A percentile compares a stretch with the other conserved stretches of the same genome.
These are phyloP conservation scores for Alcedo quadribrachys DNA, from an alignment of 2,797 vertebrate genomes.

Conservation along the genomic window DNA sequence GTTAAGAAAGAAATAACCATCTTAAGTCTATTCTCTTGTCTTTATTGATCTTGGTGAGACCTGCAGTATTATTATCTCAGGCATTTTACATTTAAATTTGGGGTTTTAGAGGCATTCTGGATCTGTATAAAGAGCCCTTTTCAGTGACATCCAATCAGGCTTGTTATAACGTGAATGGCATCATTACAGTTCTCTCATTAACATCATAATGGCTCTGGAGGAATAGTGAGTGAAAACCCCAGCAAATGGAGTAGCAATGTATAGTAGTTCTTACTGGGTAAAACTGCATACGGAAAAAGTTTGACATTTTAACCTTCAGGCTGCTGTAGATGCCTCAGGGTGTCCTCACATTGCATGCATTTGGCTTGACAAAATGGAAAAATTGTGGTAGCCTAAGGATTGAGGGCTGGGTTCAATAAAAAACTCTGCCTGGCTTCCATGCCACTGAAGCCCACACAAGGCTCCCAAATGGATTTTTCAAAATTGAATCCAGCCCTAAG, in stretches of 20 bases:
- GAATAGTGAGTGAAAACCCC: slow-evolving; percentile 64
- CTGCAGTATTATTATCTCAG: slow-evolving; percentile 4
- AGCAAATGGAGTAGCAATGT: slow-evolving; percentile 54
- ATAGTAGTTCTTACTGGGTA: slow-evolving; percentile 36
- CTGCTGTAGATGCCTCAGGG: slow-evolving; percentile 40
- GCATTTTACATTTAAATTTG: slow-evolving; percentile 65
- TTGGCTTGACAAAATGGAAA: slow-evolving; percentile 60
- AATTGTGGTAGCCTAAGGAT: slow-evolving; percentile 42
- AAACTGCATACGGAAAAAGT: slow-evolving; percentile 8
- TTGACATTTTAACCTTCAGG: slow-evolving; percentile 65
- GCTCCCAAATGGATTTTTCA: slow-evolving; percentile 49
- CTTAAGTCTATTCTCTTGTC: not conserved
- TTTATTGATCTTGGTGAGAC: slow-evolving; percentile 4
- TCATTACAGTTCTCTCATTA: slow-evolving; percentile 71
- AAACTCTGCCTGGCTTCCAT: slow-evolving; percentile 39
- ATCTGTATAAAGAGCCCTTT: slow-evolving; percentile 65
- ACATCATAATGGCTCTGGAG: slow-evolving; percentile 66
- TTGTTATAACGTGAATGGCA: slow-evolving; percentile 71
- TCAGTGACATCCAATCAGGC: slow-evolving; percentile 56
- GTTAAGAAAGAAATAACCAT: not conserved
- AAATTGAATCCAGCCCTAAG: slow-evolving; percentile 46
- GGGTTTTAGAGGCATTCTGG: slow-evolving; percentile 54
- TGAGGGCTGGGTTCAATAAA: slow-evolving; percentile 55
- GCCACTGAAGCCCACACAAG: slow-evolving; percentile 42
- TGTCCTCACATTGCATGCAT: slow-evolving; percentile 29